Base-by-base conservation (phyloP, 2,888 invertebrate species). In the Opisthograptis luteolata region DNA sequence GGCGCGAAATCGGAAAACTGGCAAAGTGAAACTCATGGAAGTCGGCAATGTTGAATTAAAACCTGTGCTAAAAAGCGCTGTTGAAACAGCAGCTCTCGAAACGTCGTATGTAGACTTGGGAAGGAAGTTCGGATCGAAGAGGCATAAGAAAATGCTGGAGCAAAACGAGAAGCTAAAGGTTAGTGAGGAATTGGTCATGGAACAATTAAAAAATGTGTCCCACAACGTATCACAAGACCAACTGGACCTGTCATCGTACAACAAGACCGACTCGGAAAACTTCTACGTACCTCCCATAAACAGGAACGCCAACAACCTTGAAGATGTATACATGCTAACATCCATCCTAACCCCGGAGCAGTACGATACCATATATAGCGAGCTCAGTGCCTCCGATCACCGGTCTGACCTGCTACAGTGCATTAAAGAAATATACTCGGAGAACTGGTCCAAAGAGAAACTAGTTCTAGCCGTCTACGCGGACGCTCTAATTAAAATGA, bases 121-220 rank as follows among this genome's bases (percentile, higher is more conserved):
- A 34, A 92, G 93, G 62, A 90, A 93, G 57, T 94, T 94, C 66
- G 94, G 94, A 1, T 94, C 94, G 0, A 94, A 94, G 57, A 92
- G 87, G 64, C 83, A 84, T 0, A 94, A 92, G 67, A 76, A 93
- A 58, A 76, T 77, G 35, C 91, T 92, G 50, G 94, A 94, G 60
- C 93, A 93, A n/a, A 74, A 71, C 0, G 93, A 94, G 66, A 91
- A 90, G 66, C 69, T 93, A 37, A 92, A 92, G 68, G 77, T 93
- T 0, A 92, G 93, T 53, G 83, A 93, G 0, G 84, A 92, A 9
- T 87, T 91, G 0, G 92, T 93, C 0, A 91, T 91, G 0, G 91
- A 93, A 20, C 92, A 93, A 50, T 83, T 94, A 71, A 89, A 92
- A 56, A 81, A 91, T 55, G 90, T 92, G 0, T 92, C 92, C 0